Conservation (phyloP, 2,888 invertebrate species). For the Cyaniris semiargus region DNA sequence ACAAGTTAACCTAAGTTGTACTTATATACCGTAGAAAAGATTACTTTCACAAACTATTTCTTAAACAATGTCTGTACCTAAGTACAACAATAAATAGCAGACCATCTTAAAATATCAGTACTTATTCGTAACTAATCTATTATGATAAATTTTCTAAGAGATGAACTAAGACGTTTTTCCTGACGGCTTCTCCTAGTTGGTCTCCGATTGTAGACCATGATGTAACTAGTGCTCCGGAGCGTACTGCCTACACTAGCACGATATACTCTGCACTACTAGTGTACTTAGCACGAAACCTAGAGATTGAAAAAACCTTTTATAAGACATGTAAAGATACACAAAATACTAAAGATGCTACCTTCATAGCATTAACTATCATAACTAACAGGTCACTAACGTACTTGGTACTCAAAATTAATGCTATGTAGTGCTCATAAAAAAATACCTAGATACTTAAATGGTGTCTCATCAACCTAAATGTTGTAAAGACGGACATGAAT, state of each 20-base stretch:
- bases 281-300: slow-evolving; percentile 81
- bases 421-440: slow-evolving; percentile 64
- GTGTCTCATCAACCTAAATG: slow-evolving; percentile 34
- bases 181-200: slow-evolving; percentile 77
- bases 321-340: slow-evolving; percentile 60
- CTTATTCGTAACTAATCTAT: slow-evolving; percentile 67
- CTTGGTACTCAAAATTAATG: slow-evolving; percentile 64
- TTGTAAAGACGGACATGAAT: slow-evolving; percentile 17
- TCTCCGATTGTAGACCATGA: slow-evolving; percentile 74
- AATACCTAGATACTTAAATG: slow-evolving; percentile 34
- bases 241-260: slow-evolving; percentile 80
- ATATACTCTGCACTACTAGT: slow-evolving; percentile 78
- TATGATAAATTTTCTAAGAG: slow-evolving; percentile 61
- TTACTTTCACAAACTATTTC: slow-evolving; percentile 65
- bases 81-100: slow-evolving; percentile 78
- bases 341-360: slow-evolving; percentile 62
- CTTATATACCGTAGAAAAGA: slow-evolving; percentile 67
- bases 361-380: slow-evolving; percentile 72
- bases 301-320: slow-evolving; percentile 78
- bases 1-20: slow-evolving; percentile 75
- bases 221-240: slow-evolving; percentile 79
- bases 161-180: slow-evolving; percentile 70
- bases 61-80: slow-evolving; percentile 75
- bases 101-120: slow-evolving; percentile 75
- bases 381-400: slow-evolving; percentile 52